Evolutionary conservation across 2,888 invertebrate genomes (phyloP).

Genomic region (Crossocerus cetratus): DNA sequence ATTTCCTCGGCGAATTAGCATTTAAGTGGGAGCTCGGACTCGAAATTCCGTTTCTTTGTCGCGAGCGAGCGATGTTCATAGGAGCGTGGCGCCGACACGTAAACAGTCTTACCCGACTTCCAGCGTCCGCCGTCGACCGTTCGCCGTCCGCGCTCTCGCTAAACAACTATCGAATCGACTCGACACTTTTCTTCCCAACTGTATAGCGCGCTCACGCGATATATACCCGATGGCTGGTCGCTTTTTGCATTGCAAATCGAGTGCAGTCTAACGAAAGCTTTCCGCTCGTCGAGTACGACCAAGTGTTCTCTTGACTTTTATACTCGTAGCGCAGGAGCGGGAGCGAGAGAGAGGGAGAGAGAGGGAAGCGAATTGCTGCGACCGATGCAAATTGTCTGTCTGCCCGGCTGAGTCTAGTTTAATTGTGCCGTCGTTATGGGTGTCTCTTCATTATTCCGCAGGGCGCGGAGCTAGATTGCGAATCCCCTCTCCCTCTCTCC

Average conservation of each 20-base stretch:
- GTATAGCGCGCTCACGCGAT: conserved; percentile 29
- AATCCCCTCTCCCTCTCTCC: conserved; percentile 1
- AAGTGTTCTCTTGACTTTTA: conserved; percentile 3
- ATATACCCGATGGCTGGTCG: conserved; percentile 5
- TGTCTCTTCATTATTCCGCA: conserved; percentile 2
- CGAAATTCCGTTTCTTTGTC: too few relatives aligned
- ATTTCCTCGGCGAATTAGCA: too few relatives aligned
- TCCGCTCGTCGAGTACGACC: background rate
- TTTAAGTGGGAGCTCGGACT: too few relatives aligned
- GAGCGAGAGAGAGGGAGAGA: background rate
- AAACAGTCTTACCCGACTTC: too few relatives aligned
- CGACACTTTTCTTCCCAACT: conserved; percentile 24
- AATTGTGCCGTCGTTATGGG: too few relatives aligned
- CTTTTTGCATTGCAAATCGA: conserved; percentile 50
- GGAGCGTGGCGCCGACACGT: too few relatives aligned
- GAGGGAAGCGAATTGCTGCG: background rate
- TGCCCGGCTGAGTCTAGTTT: too few relatives aligned
- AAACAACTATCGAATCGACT: background rate
- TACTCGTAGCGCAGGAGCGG: background rate
- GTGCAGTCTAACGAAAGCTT: conserved; percentile 22
- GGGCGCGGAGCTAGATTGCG: conserved; percentile 28
- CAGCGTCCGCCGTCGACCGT: too few relatives aligned
- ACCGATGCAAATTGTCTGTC: too few relatives aligned
- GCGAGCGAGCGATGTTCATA: too few relatives aligned
- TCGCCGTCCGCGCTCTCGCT: too few relatives aligned